Percentiles rank a stretch among this genome's conserved stretches.
Conservation (phyloP, 2,113 vertebrate species). For the Hiodon alosoides region DNA sequence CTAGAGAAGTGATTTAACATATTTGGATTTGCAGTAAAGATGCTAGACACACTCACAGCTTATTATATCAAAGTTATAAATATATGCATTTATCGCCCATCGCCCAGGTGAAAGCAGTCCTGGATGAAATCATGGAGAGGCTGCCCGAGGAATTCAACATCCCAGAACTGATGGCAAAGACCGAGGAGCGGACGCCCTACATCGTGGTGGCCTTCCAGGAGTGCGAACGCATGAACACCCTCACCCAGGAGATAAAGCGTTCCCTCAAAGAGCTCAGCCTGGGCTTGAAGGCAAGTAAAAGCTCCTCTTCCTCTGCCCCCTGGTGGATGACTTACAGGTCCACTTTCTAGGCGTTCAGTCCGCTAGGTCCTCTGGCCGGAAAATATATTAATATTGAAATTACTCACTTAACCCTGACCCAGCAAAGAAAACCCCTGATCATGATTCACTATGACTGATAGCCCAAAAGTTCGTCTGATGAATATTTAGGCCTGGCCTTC, state of each 20-base stretch:
- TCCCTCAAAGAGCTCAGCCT: slow-evolving; percentile 77
- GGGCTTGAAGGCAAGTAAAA: slow-evolving; percentile 76
- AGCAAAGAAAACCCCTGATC: neutral
- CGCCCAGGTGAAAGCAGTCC: slow-evolving; percentile 69
- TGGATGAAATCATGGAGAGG: slow-evolving; percentile 85
- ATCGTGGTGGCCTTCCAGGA: slow-evolving; percentile 85
- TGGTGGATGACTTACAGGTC: neutral
- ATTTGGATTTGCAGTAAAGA: no score
- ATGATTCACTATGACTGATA: slow-evolving; percentile 6
- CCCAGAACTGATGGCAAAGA: slow-evolving; percentile 71
- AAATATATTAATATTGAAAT: neutral
- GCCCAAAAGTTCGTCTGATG: neutral
- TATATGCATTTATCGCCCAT: neutral
- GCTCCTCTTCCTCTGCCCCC: neutral
- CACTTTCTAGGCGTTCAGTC: neutral
- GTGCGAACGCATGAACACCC: slow-evolving; percentile 86
- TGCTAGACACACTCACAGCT: neutral
- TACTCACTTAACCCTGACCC: neutral
- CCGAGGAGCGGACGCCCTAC: slow-evolving; percentile 81
- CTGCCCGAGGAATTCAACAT: slow-evolving; percentile 83
- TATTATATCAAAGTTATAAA: no score
- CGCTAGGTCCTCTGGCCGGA: neutral
- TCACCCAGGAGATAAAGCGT: slow-evolving; percentile 73
- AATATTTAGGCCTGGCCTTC: neutral
- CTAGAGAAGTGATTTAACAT: no score